Conservation (phyloP, 2,797 vertebrate species). For the Catostomus latipinnis region DNA sequence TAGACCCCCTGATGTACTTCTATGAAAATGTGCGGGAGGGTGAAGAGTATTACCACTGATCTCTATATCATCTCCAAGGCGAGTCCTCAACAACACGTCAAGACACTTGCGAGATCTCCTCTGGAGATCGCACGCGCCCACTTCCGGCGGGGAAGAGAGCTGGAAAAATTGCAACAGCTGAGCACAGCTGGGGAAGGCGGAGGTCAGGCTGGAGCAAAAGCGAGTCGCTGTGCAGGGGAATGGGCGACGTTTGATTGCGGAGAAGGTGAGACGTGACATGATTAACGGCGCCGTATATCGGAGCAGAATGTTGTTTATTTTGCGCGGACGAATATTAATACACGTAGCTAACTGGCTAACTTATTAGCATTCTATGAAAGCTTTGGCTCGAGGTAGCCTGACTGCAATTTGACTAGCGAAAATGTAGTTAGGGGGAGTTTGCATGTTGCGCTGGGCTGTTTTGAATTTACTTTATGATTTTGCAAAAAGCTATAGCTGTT, state of each 20-base stretch:
- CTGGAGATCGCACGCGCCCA: slow-evolving; percentile 55
- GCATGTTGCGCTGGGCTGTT: background rate
- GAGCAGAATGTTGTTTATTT: background rate
- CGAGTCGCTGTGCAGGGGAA: slow-evolving; percentile 75
- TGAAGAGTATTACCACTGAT: slow-evolving; percentile 6
- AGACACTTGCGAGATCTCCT: slow-evolving; percentile 7
- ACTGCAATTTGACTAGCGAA: background rate
- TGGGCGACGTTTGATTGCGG: slow-evolving; percentile 76
- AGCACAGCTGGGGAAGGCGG: slow-evolving; percentile 69
- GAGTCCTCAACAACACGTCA: background rate
- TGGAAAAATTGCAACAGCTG: slow-evolving; percentile 79
- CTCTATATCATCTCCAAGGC: background rate
- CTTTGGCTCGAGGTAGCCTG: slow-evolving; percentile 29
- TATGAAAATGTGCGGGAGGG: background rate
- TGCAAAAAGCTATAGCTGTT: background rate
- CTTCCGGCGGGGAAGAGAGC: slow-evolving; percentile 75
- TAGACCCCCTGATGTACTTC: slow-evolving; percentile 15
- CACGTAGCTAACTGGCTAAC: slow-evolving; percentile 58
- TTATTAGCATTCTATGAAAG: slow-evolving; percentile 53
- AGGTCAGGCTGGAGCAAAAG: slow-evolving; percentile 73
- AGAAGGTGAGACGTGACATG: slow-evolving; percentile 72
- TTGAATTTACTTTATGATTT: too few species aligned
- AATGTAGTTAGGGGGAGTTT: slow-evolving; percentile 7
- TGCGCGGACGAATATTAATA: slow-evolving; percentile 25
- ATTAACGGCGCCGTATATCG: background rate